A percentile compares a stretch with the other conserved stretches of the same genome.
Conservation (phyloP, 1,140 invertebrate species). For the Chelonus insularis region DNA sequence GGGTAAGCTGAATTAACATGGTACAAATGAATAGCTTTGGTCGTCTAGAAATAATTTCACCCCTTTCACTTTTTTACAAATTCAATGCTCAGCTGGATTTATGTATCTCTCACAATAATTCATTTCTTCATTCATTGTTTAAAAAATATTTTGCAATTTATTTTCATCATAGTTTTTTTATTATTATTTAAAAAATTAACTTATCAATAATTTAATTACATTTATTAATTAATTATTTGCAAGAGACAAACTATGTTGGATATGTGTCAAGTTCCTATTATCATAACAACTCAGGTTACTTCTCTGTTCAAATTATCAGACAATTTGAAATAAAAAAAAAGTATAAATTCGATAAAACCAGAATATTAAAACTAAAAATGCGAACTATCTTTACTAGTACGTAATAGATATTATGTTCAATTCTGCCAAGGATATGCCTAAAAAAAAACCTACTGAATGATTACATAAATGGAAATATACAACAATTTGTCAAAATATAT, state of each 20-base stretch:
- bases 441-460: not conserved
- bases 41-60: conserved; percentile 26
- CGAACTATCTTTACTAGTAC: not conserved
- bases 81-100: not conserved
- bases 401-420: conserved; percentile 1
- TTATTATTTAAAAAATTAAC: not conserved
- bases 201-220: not conserved
- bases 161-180: conserved; percentile 5
- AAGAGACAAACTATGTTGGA: too few relatives aligned
- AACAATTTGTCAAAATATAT: too few relatives aligned
- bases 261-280: too few relatives aligned
- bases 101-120: too few relatives aligned
- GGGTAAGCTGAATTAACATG: conserved; percentile 37
- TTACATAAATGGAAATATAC: not conserved
- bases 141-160: not conserved
- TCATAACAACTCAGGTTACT: too few relatives aligned
- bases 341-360: not conserved
- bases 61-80: conserved; percentile 13
- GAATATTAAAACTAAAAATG: not conserved
- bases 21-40: conserved; percentile 27
- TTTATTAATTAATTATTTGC: too few relatives aligned
- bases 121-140: too few relatives aligned
- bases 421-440: conserved; percentile 31
- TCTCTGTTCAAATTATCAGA: not conserved
- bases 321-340: not conserved